phyloP scores from a whole-genome alignment of 2,888 invertebrate species.

The Candidula unifasciata region DNA sequence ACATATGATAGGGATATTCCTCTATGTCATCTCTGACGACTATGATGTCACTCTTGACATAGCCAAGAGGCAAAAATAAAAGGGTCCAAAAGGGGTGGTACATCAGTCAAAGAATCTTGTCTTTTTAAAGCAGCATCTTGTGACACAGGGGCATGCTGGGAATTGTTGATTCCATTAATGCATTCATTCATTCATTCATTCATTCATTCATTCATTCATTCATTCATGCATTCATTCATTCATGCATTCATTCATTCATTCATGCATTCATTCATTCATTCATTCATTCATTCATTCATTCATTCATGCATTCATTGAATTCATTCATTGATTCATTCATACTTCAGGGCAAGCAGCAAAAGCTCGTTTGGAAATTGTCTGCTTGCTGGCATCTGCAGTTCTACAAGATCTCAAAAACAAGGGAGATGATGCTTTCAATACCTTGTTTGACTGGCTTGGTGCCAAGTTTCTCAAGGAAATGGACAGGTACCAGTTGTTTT shows the following conservation, averaged over 20 bases:
- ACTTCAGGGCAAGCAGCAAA: constrained; percentile 65
- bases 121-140: too few species aligned
- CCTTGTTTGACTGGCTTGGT: constrained; percentile 78
- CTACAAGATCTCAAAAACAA: constrained; percentile 74
- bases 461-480: constrained; percentile 77
- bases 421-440: constrained; percentile 74
- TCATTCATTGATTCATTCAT: not conserved
- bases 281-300: not conserved
- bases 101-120: too few species aligned
- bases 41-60: too few species aligned
- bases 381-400: constrained; percentile 65
- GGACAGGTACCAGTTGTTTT: constrained; percentile 68
- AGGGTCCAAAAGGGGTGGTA: too few species aligned
- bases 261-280: not conserved
- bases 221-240: not conserved
- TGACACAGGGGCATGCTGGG: too few species aligned
- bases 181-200: too few species aligned
- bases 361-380: constrained; percentile 73
- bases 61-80: too few species aligned
- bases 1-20: too few species aligned
- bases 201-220: too few species aligned
- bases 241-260: not conserved
- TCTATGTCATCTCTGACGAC: too few species aligned
- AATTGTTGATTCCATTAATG: constrained; percentile 54
- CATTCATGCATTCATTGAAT: not conserved